Conservation (phyloP, 2,113 vertebrate genomes). For the Psilopogon haemacephalus region DNA sequence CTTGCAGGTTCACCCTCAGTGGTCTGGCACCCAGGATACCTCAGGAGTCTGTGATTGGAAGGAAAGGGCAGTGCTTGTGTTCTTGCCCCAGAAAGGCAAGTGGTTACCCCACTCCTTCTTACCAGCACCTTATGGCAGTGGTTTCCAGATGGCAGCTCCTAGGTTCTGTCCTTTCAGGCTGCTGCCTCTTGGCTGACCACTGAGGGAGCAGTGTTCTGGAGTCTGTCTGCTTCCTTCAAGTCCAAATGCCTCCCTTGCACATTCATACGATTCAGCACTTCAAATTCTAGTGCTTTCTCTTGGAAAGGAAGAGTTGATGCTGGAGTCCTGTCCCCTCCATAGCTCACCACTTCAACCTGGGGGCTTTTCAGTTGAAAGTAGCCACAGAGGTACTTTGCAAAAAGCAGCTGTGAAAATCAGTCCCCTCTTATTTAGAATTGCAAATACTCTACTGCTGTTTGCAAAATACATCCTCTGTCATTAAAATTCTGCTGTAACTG, state of each 20-base stretch:
- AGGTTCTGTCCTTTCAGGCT: background rate
- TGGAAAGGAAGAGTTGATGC: background rate
- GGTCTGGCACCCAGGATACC: background rate
- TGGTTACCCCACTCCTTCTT: background rate
- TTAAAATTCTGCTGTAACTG: background rate
- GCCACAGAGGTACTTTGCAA: background rate
- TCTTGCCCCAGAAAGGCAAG: background rate
- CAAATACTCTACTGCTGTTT: background rate
- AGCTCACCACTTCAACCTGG: background rate
- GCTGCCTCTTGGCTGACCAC: background rate
- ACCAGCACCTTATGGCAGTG: background rate
- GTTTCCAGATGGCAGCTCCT: background rate
- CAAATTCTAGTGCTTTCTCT: background rate
- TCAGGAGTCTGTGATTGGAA: background rate
- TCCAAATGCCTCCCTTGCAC: background rate
- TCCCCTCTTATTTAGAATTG: background rate
- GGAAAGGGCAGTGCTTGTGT: background rate
- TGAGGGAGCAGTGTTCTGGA: background rate
- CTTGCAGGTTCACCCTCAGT: background rate
- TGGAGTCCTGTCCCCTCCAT: fast-evolving
- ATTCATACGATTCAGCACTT: background rate
- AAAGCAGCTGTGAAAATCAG: background rate
- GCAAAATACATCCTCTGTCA: background rate
- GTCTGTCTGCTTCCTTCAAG: background rate
- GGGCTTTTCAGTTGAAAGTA: background rate